Percentiles rank a stretch among this genome's conserved stretches.
Conservation (phyloP, 2,888 invertebrate genomes). For the Macrosoma leucophasiata region DNA sequence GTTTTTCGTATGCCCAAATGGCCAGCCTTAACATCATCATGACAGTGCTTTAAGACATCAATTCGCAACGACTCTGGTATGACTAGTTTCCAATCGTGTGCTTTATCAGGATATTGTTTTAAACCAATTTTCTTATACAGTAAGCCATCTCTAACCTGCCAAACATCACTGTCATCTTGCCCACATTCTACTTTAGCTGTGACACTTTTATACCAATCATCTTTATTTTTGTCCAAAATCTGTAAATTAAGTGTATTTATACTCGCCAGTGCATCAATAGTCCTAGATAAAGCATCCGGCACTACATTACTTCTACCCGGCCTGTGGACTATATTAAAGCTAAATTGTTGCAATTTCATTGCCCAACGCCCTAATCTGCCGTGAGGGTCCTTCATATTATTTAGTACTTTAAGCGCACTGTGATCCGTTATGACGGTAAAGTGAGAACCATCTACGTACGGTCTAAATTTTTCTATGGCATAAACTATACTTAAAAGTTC, state of each 20-base stretch:
- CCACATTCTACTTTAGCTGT: neutral
- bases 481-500: constrained; percentile 5
- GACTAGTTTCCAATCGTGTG: neutral
- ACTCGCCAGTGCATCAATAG: constrained; percentile 3
- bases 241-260: neutral
- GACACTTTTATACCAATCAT: constrained; percentile 3
- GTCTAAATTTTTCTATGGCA: constrained; percentile 1
- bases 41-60: neutral
- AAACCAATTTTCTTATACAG: neutral
- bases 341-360: constrained; percentile 2
- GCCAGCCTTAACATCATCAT: constrained; percentile 3
- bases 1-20: constrained; percentile 8
- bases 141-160: neutral
- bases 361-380: constrained; percentile 12
- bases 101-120: neutral
- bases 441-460: constrained; percentile 5
- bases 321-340: constrained; percentile 3
- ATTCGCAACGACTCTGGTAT: neutral
- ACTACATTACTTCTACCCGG: constrained; percentile 5
- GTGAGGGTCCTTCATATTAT: constrained; percentile 4
- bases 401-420: constrained; percentile 5
- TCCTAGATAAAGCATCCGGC: constrained; percentile 9
- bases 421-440: constrained; percentile 4
- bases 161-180: neutral
- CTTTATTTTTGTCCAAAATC: constrained; percentile 1